These are phyloP conservation scores for Acestrorhynchus altus DNA, from an alignment of 2,797 vertebrate species.

Conservation along the genomic window DNA sequence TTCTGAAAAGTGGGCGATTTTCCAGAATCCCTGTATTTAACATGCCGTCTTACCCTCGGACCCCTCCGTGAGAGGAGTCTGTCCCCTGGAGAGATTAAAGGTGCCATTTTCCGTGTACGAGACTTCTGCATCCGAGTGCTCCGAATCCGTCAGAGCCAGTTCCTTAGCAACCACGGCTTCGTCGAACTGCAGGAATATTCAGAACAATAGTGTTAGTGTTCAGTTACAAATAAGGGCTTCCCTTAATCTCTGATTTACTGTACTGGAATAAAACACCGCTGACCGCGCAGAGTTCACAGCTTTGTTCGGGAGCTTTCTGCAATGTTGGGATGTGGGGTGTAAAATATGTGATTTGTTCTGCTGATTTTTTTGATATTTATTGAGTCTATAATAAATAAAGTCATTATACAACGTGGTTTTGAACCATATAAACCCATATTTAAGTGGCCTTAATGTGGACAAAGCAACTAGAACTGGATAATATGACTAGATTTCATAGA, in stretches of 20 bases:
- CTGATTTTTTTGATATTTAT: no score
- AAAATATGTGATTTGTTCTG: no score
- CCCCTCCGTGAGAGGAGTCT: constrained; percentile 95
- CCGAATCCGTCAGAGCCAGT: constrained; percentile 91
- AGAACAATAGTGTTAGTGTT: constrained; percentile 8
- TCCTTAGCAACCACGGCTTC: constrained; percentile 89
- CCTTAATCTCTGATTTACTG: background rate
- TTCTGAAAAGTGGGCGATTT: background rate
- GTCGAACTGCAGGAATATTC: constrained; percentile 82
- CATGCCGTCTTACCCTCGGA: constrained; percentile 86
- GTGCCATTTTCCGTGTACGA: constrained; percentile 96
- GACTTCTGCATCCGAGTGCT: constrained; percentile 94
- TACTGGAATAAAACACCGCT: background rate
- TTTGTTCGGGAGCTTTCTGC: background rate
- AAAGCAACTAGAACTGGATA: no score
- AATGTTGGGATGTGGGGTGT: no score
- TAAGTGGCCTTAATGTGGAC: no score
- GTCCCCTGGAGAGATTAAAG: constrained; percentile 95
- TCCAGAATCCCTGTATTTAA: background rate
- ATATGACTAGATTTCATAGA: no score
- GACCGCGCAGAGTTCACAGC: background rate
- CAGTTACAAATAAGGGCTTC: background rate
- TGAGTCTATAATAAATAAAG: no score
- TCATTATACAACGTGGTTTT: no score
- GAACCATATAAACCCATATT: no score